Evolutionary conservation across 2,797 vertebrate species (phyloP).

Genomic region (Urosaurus nigricauda): DNA sequence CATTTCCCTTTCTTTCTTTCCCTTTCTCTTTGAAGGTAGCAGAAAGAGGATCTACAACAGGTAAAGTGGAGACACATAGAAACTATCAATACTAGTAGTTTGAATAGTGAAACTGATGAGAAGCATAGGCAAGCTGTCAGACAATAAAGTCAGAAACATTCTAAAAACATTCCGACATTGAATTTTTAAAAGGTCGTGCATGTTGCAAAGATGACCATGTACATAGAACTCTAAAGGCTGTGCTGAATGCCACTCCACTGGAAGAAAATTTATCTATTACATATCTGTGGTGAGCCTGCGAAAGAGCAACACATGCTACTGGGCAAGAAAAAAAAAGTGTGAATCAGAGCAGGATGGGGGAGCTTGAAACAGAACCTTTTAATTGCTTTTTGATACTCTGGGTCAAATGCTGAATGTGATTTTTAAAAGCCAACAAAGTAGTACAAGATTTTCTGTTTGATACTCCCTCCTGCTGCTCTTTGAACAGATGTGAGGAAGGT

Average conservation of each 20-base stretch:
- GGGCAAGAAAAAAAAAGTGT: slow-evolving; percentile 46
- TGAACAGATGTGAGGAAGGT: slow-evolving; percentile 45
- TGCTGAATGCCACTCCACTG: slow-evolving; percentile 47
- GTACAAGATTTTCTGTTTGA: slow-evolving; percentile 53
- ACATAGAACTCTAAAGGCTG: slow-evolving; percentile 46
- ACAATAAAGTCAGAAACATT: slow-evolving; percentile 64
- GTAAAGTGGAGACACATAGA: slow-evolving; percentile 55
- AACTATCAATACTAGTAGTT: slow-evolving; percentile 61
- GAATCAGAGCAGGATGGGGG: slow-evolving; percentile 43
- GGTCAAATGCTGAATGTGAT: slow-evolving; percentile 53
- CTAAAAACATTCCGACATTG: slow-evolving; percentile 52
- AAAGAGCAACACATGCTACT: slow-evolving; percentile 48
- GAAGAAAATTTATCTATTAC: slow-evolving; percentile 52
- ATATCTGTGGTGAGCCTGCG: slow-evolving; percentile 28
- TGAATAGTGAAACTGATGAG: slow-evolving; percentile 68
- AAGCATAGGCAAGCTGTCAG: slow-evolving; percentile 61
- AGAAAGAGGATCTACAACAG: slow-evolving; percentile 59
- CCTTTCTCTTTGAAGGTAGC: slow-evolving; percentile 22
- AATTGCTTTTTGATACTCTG: slow-evolving; percentile 60
- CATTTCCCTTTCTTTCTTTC: too few relatives aligned
- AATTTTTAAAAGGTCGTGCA: slow-evolving; percentile 60
- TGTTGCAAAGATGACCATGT: slow-evolving; percentile 58
- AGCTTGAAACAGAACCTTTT: slow-evolving; percentile 64
- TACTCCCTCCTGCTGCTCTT: slow-evolving; percentile 51
- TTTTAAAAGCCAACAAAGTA: slow-evolving; percentile 55